Conservation (phyloP, 1,140 invertebrate species). For the Drosophila guanche region DNA sequence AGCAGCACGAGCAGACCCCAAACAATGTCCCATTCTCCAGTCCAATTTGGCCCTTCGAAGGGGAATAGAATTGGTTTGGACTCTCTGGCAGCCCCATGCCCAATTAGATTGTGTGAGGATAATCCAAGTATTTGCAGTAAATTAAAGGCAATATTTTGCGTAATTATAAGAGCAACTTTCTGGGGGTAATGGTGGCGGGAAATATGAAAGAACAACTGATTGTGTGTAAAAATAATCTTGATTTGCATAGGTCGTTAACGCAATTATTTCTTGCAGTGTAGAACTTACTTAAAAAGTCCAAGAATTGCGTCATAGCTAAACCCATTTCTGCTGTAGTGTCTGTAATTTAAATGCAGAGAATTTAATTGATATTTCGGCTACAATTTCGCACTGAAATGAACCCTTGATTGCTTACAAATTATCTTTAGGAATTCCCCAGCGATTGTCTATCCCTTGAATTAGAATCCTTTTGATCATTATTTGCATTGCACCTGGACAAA, state of each 20-base stretch:
- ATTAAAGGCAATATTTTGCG: conserved; percentile 9
- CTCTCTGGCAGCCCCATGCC: conserved; percentile 28
- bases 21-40: not conserved
- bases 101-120: conserved; percentile 29
- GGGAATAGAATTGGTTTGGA: not conserved
- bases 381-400: no score
- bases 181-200: not conserved
- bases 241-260: no score
- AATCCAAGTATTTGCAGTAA: conserved; percentile 8
- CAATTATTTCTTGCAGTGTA: no score
- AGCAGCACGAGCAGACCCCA: not conserved
- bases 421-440: no score
- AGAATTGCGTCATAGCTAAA: no score
- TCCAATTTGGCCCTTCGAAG: conserved; percentile 3
- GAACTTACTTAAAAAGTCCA: no score
- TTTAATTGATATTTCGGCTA: no score
- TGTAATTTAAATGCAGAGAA: no score
- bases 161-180: not conserved
- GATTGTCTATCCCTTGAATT: conserved; percentile 1
- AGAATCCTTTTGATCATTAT: conserved; percentile 7
- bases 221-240: not conserved
- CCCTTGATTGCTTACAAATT: no score
- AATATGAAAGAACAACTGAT: not conserved
- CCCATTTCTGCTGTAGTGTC: no score
- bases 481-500: conserved; percentile 29